A percentile compares a stretch with the other conserved stretches of the same genome.
Conservation (phyloP, 2,797 vertebrate species). For the Chlorospingus semifuscus region DNA sequence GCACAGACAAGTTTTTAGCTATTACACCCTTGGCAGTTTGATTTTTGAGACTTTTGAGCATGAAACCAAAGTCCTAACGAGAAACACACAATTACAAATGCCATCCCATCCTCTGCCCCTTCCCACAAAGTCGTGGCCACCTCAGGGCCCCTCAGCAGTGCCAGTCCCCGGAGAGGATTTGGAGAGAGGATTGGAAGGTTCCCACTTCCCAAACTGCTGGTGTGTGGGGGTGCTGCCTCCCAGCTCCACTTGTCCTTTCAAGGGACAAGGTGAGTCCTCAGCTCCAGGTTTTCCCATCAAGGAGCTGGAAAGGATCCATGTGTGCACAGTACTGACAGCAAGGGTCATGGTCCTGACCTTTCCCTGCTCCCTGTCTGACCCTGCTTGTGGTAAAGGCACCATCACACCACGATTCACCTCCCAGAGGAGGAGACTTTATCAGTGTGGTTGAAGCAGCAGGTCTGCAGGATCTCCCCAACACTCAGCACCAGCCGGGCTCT, state of each 20-base stretch:
- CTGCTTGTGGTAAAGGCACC: background rate
- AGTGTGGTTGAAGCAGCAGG: background rate
- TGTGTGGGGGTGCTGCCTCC: background rate
- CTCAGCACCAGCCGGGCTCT: background rate
- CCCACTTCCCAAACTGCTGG: background rate
- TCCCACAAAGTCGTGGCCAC: background rate
- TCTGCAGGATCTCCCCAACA: background rate
- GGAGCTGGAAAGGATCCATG: background rate
- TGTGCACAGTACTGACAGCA: rapidly evolving
- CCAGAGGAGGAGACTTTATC: background rate
- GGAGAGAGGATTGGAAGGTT: background rate
- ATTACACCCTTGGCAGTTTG: background rate
- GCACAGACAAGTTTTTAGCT: background rate
- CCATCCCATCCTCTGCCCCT: background rate
- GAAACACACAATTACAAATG: background rate
- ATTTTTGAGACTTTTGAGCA: background rate
- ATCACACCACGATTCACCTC: background rate
- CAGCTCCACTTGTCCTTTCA: background rate
- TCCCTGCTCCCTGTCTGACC: background rate
- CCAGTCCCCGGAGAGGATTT: background rate
- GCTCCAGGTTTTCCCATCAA: background rate
- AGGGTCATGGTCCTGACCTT: background rate
- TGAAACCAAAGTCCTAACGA: background rate
- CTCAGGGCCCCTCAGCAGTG: rapidly evolving
- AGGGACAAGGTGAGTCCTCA: background rate